phyloP scores from a whole-genome alignment of 2,888 invertebrate species.

The Stramonita haemastoma region DNA sequence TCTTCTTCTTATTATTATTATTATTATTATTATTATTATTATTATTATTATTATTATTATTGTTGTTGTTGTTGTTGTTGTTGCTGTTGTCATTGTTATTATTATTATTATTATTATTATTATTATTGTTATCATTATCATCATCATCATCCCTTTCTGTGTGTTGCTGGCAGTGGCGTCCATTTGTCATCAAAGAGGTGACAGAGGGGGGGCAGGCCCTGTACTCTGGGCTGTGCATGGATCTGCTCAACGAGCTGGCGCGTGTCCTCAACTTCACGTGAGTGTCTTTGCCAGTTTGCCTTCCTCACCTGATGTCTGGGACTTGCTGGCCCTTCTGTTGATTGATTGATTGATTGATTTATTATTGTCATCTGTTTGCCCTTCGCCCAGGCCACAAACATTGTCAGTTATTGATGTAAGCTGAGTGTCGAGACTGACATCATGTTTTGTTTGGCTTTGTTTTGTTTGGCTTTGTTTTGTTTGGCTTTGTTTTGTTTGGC shows the following conservation, averaged over 20 bases:
- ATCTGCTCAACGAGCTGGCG: conserved; percentile 40
- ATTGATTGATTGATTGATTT: not conserved
- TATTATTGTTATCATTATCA: conserved; percentile 12
- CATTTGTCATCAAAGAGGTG: conserved; percentile 26
- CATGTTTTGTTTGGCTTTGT: no score
- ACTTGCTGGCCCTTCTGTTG: no score
- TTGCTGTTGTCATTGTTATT: conserved; percentile 11
- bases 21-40: conserved; percentile 14
- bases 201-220: not conserved
- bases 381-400: no score
- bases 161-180: conserved; percentile 33
- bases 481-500: no score
- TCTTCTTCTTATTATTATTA: conserved; percentile 1
- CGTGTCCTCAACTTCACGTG: conserved; percentile 44
- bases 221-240: conserved; percentile 43
- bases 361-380: not conserved
- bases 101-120: conserved; percentile 15
- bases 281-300: not conserved
- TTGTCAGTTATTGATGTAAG: no score
- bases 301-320: no score
- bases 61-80: not conserved
- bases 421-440: no score
- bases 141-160: not conserved
- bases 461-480: no score
- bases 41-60: conserved; percentile 14